Evolutionary conservation across 92 coral and sea anemone genomes (phyloP).

Genomic region (Meandrina meandrites): DNA sequence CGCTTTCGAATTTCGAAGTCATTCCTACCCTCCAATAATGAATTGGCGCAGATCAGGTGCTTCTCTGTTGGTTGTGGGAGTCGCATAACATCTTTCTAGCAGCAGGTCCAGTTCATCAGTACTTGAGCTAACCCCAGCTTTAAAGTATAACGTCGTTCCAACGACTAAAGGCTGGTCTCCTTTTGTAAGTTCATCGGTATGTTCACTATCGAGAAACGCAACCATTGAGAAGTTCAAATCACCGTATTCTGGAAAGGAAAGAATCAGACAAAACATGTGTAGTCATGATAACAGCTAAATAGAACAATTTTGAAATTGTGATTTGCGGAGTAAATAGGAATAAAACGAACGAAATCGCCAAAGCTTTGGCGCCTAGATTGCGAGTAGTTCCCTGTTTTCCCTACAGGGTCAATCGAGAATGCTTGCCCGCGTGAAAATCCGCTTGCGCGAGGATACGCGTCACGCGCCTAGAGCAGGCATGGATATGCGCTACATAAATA

Average conservation of each 20-base stretch:
- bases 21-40: not conserved
- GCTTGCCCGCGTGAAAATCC: too few species aligned
- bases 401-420: too few species aligned
- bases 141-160: not conserved
- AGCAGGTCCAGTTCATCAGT: not conserved
- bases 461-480: too few species aligned
- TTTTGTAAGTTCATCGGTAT: not conserved
- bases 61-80: not conserved
- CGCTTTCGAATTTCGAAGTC: too few species aligned
- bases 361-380: too few species aligned
- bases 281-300: not conserved
- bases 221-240: not conserved
- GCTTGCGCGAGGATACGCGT: too few species aligned
- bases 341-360: too few species aligned
- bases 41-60: not conserved
- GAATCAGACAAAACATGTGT: not conserved
- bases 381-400: too few species aligned
- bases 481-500: too few species aligned
- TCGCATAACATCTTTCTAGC: slow-evolving; percentile 2
- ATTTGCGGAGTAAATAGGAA: too few species aligned
- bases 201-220: not conserved
- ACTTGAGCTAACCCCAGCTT: not conserved
- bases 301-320: too few species aligned
- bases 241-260: not conserved
- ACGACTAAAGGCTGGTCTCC: not conserved